These are phyloP conservation scores for Tetropium fuscum DNA, from an alignment of 2,888 invertebrate genomes.

Conservation along the genomic window DNA sequence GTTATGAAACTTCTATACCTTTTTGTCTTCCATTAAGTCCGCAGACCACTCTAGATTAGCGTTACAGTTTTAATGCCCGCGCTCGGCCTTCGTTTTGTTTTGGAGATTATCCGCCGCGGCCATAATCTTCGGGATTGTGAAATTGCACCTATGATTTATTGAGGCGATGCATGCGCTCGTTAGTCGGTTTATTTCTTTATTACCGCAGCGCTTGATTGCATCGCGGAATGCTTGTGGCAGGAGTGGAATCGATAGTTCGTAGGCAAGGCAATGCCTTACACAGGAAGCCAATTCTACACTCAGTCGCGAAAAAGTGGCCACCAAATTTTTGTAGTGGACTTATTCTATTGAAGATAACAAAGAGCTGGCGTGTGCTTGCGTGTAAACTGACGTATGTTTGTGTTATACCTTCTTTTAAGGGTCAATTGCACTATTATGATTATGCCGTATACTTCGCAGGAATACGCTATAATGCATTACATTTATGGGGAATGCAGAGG, in stretches of 20 bases:
- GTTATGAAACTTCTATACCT: background rate
- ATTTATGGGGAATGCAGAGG: no score
- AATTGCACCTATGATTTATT: background rate
- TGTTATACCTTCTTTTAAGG: no score
- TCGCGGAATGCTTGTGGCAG: background rate
- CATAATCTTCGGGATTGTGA: slow-evolving; percentile 2
- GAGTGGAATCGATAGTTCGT: slow-evolving; percentile 1
- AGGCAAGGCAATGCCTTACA: no score
- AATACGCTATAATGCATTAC: no score
- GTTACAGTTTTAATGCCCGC: slow-evolving; percentile 9
- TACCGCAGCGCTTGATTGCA: background rate
- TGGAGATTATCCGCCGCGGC: background rate
- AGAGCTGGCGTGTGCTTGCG: no score
- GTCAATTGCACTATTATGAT: no score
- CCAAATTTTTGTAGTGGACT: no score
- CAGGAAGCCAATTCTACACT: no score
- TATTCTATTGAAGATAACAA: no score
- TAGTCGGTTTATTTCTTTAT: background rate
- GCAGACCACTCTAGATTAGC: background rate
- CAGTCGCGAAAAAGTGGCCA: no score
- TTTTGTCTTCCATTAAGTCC: slow-evolving; percentile 4
- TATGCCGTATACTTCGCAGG: no score
- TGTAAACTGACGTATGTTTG: no score
- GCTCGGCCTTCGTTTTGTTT: slow-evolving; percentile 3
- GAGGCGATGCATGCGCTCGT: slow-evolving; percentile 2